Evolutionary conservation across 1,140 invertebrate genomes (phyloP), one percentile per base, ranked within the genome.

Genomic region (Tetranychus cinnabarinus): DNA sequence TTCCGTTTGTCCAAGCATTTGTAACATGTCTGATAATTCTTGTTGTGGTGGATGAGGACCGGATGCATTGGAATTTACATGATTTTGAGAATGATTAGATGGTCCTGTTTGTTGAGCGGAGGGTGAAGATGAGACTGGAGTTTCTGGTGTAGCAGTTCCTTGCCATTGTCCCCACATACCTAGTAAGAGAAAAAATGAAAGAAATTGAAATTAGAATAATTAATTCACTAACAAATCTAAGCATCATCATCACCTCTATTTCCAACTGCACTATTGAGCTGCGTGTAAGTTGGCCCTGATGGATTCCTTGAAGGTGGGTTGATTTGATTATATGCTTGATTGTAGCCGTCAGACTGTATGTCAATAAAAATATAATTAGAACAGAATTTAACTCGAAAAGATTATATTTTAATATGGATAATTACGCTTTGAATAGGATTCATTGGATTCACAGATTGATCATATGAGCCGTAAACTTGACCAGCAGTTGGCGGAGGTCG

Each of bases 21-120:
- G 87, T 64, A 96, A 78, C 86, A 93, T 89, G 67, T 95, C 89
- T 36, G 86, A 85, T 36, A 93, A 79, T 74, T 95, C 88, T 35
- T 83, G 82, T 47, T 69, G 67, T 55, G 61, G 65, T 66, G 83
- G 83, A 59, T 67, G 65, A 60, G 67, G 66, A 61, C 37, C 61
- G 61, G 59, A 36, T 59, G 56, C 42, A 52, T 33, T 52, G 36
- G 42, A 37, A 36, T 54, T 35, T 35, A 56, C n/a, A 46, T 50
- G 42, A 36, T 62, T 60, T 48, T 55, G 48, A 37, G 56, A 8
- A 55, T 54, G 56, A 35, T 50, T 36, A n/a, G 61, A 42, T 31
- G 59, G 65, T 34, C 62, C 66, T 65, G 66, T 67, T 60, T 60
- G 56, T 55, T 64, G 57, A 56, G 60, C 63, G 33, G 65, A 60